Percentiles rank a stretch among this genome's conserved stretches.
Conservation (phyloP, 2,113 vertebrate species). For the Pterophyllum scalare region DNA sequence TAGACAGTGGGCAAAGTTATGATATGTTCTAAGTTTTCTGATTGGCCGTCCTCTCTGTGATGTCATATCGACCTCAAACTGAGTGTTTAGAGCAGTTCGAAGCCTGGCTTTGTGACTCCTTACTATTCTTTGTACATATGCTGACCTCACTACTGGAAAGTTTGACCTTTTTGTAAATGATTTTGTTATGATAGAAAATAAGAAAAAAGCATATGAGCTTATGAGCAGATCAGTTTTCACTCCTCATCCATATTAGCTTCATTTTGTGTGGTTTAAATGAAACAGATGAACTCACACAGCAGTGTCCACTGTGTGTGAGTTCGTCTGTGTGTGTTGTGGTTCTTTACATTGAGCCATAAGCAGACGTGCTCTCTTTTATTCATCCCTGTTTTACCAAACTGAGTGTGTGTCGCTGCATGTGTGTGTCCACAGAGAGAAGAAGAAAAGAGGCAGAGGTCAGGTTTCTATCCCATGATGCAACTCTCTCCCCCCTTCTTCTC, state of each 20-base stretch:
- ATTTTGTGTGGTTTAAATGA: not conserved
- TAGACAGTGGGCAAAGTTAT: no score
- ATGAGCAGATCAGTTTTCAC: no score
- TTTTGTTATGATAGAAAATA: no score
- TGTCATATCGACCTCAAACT: not conserved
- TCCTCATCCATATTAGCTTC: not conserved
- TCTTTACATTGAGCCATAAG: constrained; percentile 19
- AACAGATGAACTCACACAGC: not conserved
- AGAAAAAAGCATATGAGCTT: no score
- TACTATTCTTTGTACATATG: no score
- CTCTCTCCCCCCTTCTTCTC: constrained; percentile 26
- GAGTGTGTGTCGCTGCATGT: constrained; percentile 14
- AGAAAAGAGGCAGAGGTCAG: constrained; percentile 64
- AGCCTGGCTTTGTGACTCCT: not conserved
- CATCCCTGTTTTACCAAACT: constrained; percentile 53
- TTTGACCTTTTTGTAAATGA: not conserved
- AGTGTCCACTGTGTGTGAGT: constrained; percentile 1
- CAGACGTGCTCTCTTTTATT: constrained; percentile 11
- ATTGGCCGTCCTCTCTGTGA: not conserved
- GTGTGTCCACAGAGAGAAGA: constrained; percentile 35
- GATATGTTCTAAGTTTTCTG: not conserved
- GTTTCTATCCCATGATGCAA: constrained; percentile 80
- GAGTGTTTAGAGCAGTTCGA: not conserved
- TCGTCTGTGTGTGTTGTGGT: not conserved
- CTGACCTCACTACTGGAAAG: not conserved